Base-by-base conservation (phyloP, 1,140 invertebrate species). In the Saxidomus purpurata region DNA sequence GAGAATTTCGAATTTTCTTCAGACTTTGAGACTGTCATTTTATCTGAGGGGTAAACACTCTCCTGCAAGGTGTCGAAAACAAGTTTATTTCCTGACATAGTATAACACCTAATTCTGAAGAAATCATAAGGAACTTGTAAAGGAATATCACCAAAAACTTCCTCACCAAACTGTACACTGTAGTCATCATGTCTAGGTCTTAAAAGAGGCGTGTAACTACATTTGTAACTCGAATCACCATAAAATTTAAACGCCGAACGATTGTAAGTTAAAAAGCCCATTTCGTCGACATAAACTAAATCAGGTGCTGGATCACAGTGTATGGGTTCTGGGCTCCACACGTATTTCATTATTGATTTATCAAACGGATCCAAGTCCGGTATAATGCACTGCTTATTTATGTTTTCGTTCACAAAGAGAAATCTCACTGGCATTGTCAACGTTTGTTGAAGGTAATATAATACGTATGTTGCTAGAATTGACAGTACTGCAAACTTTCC, bases 341-440 rank as follows among this genome's bases (percentile, higher is more conserved):
- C 96, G 87, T 97, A 96, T 38, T 96, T 94, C 90, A 96, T 96
- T 19, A 98, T 8, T 91, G 97, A 97, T 13, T 96, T 94, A 87
- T 98, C 97, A 81, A 97, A 97, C 0, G 98, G 97, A 91, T 97
- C 97, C 74, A 98, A 96, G 17, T 97, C 97, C 0, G 98, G 98
- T 91, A 98, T 98, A 1, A 97, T 97, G 96, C 98, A 99, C 28
- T 98, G 97, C 0, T 31, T 80, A 59, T 87, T 49, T 1, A 87
- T 74, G 43, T 91, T 89, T 38, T 77, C 43, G 59, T 89, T 89
- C 11, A 84, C 82, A 59, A 89, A 89, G 6, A 89, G 43, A 77
- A 89, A 89, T 31, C 87, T 38, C 13, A 89, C 87, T 0, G 87
- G 87, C 87, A 89, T 83, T 1, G 87, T 89, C 15, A 89, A 34